Evolutionary conservation across 2,888 invertebrate genomes (phyloP).

Genomic region (Camptogramma bilineatum): DNA sequence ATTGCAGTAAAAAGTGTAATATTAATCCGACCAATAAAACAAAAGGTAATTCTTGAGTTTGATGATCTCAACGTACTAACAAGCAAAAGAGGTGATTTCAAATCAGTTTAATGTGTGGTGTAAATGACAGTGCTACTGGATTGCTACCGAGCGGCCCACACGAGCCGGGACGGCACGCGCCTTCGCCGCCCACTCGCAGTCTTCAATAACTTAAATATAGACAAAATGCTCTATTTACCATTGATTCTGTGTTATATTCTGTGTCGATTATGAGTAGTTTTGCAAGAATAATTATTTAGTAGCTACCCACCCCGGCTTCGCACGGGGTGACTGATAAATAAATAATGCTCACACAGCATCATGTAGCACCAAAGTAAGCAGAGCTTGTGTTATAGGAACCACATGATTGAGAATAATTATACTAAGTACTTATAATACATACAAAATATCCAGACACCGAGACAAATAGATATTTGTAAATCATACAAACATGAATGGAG

Average conservation of each 20-base stretch:
- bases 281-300: not conserved
- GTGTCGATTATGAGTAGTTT: not conserved
- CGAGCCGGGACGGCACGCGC: slow-evolving; percentile 50
- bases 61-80: slow-evolving; percentile 1
- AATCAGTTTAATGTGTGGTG: slow-evolving; percentile 54
- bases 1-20: not conserved
- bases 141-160: slow-evolving; percentile 49
- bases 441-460: too few species aligned
- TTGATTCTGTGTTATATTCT: not conserved
- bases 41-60: not conserved
- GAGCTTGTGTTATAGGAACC: too few species aligned
- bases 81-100: slow-evolving; percentile 14
- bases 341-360: too few species aligned
- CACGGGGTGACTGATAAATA: too few species aligned
- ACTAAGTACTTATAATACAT: too few species aligned
- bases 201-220: slow-evolving; percentile 26
- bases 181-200: slow-evolving; percentile 42
- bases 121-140: slow-evolving; percentile 55
- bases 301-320: too few species aligned
- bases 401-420: too few species aligned
- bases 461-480: too few species aligned
- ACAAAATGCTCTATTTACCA: slow-evolving; percentile 31
- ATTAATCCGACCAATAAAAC: not conserved
- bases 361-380: too few species aligned
- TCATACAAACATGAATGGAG: too few species aligned